These are phyloP conservation scores for Microplitis manilae DNA, from an alignment of 2,888 invertebrate genomes.

Conservation along the genomic window DNA sequence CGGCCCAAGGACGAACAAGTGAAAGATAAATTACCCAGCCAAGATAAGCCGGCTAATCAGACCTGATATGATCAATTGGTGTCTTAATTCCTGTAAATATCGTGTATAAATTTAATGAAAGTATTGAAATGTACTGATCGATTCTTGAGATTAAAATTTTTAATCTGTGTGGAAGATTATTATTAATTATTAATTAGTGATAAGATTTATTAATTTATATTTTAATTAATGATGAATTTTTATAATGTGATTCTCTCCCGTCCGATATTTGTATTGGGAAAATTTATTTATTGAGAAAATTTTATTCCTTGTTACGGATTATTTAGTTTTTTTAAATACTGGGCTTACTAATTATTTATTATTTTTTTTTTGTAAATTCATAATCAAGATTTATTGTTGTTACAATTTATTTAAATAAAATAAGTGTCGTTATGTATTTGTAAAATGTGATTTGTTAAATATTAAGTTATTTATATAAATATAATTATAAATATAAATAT, in stretches of 20 bases:
- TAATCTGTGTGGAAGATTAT: constrained; percentile 13
- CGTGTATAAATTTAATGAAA: constrained; percentile 54
- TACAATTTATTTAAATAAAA: neutral
- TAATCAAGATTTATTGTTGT: neutral
- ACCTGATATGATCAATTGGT: constrained; percentile 54
- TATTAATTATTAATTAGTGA: neutral
- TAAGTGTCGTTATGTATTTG: neutral
- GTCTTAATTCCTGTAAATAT: constrained; percentile 58
- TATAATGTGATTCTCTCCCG: constrained; percentile 46
- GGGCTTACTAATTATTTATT: constrained; percentile 28
- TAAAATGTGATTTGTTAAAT: constrained; percentile 23
- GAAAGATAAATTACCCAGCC: constrained; percentile 55
- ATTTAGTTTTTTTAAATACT: no score
- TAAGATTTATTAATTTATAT: constrained; percentile 20
- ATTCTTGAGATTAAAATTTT: neutral
- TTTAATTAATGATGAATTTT: constrained; percentile 31
- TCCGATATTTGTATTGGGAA: constrained; percentile 22
- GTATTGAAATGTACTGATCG: constrained; percentile 37
- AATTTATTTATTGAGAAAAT: constrained; percentile 25
- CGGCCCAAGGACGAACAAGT: constrained; percentile 50
- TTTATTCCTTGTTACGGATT: no score
- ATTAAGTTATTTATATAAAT: constrained; percentile 31
- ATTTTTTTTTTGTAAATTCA: neutral
- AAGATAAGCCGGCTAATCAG: constrained; percentile 58
- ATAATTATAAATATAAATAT: neutral